phyloP scores from a whole-genome alignment of 2,888 invertebrate genomes.

The Malacosoma neustria region DNA sequence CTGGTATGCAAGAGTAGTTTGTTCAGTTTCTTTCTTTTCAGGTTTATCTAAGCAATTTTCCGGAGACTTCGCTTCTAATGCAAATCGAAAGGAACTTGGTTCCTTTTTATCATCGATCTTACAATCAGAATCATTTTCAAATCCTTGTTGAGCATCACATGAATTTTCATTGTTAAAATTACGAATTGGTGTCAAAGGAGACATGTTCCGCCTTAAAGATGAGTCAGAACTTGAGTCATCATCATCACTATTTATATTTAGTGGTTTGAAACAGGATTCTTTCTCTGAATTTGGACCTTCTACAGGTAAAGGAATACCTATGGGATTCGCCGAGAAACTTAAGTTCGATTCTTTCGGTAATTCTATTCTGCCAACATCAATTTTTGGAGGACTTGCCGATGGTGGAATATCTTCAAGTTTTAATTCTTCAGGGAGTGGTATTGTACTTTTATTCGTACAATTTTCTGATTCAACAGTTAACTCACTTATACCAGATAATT shows the following conservation, averaged over 20 bases:
- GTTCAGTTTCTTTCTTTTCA: constrained; percentile 43
- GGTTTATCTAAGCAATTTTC: constrained; percentile 39
- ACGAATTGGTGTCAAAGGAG: constrained; percentile 61
- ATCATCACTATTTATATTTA: constrained; percentile 40
- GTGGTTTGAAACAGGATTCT: constrained; percentile 45
- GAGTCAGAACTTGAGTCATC: constrained; percentile 61
- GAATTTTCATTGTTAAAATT: constrained; percentile 67
- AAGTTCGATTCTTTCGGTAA: constrained; percentile 40
- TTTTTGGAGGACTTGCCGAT: constrained; percentile 60
- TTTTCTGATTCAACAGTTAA: constrained; percentile 36
- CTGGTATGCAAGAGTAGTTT: constrained; percentile 40
- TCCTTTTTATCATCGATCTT: constrained; percentile 44
- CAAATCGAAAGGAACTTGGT: constrained; percentile 52
- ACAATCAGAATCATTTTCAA: constrained; percentile 44
- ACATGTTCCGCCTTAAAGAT: constrained; percentile 59
- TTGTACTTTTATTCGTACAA: constrained; percentile 38
- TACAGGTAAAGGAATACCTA: constrained; percentile 45
- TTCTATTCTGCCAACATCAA: constrained; percentile 47
- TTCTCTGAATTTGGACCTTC: constrained; percentile 32
- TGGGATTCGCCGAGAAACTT: constrained; percentile 25
- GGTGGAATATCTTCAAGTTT: constrained; percentile 38
- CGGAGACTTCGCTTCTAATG: constrained; percentile 48
- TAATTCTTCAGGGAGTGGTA: constrained; percentile 50
- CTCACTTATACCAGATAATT: constrained; percentile 70
- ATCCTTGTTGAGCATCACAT: constrained; percentile 63